Evolutionary conservation across 1,140 invertebrate species (phyloP), one percentile per base, ranked within the genome.

Genomic region (Lucilia cuprina): DNA sequence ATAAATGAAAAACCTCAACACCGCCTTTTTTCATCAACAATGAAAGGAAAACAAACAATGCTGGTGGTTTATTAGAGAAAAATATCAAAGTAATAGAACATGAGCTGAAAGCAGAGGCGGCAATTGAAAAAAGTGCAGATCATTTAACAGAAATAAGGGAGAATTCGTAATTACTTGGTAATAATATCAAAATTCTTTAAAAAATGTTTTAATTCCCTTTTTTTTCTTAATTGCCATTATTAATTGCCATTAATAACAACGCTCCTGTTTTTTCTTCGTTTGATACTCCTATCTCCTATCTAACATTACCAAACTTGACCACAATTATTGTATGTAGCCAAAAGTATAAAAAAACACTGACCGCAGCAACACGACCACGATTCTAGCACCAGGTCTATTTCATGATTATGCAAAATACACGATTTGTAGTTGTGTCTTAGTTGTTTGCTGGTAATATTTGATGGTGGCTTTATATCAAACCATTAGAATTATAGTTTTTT

Each of bases 221-320:
- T n/a, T 30, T 30, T 3, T 3, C 25, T 30, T 30, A 30, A 30
- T 30, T 30, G 25, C 1, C 25, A 30, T 30, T 30, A 30, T 2
- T 41, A 10, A 1, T n/a, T n/a, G n/a, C 1, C 25, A 30, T 30
- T 30, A 30, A 30, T 41, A 10, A 1, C 10, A 70, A 19, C 65
- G 65, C 65, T 70, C 21, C 65, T 70, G 65, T n/a, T 70, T n/a
- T 65, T n/a, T 65, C 5, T n/a, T 70, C 65, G 14, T 60, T 5
- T 41, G 7, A 41, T 41, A 41, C 41, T 10, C 25, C 25, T n/a
- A n/a, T 41, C 35, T 41, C 35, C 3, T 41, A 41, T 21, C 65
- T 10, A 70, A 70, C 65, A 70, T 70, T 70, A 21, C n/a, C 65
- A 70, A 60, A 70, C 19, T 70, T 70, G 65, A 70, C 65, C 65